Base-by-base conservation (phyloP, 2,888 invertebrate species). In the Lacanobia wlatinum region DNA sequence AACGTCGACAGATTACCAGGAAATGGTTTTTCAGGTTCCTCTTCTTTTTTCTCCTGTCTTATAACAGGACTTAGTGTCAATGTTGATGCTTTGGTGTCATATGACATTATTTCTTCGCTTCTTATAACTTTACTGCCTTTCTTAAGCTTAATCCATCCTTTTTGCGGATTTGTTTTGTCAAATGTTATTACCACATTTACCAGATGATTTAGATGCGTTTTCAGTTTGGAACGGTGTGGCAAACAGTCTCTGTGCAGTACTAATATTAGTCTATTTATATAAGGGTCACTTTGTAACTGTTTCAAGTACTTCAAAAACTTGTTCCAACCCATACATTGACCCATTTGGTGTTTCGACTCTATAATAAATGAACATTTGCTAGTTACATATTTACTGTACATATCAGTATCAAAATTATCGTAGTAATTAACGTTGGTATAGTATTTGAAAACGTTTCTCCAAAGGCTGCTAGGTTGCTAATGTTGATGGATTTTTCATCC, bases 1-100 rank as follows among this genome's bases (percentile, higher is more conserved):
- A 97, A 97, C 68, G 97, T 97, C 0, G 97, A 93, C 9, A 97
- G 87, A 72, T 90, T 92, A 5, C 87, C 90, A 2, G 96, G 96
- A n/a, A 86, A 89, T 50, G 90, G 93, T 88, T 92, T 96, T 86
- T 84, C 96, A 87, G 88, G 89, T 80, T 88, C 94, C 72, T 90
- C 92, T 72, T 91, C 90, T 77, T 89, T 92, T 67, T 86, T 88
- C 43, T 84, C 87, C 43, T 89, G 87, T 83, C 90, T 93, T 34
- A 90, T 58, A n/a, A 94, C 82, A 75, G 92, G 89, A 75, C 79
- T 87, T 77, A 88, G 88, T 72, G 87, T 93, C 67, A 90, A 90
- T 28, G 90, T 89, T 76, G 89, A 92, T 55, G 91, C 92, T 75
- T 90, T 91, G 71, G 16, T 72, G 89, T 96, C 90, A 88, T 90